Percentiles rank a stretch among this genome's conserved stretches.
Evolutionary conservation across 2,888 invertebrate genomes (phyloP).

Genomic region (Melieria picta): DNA sequence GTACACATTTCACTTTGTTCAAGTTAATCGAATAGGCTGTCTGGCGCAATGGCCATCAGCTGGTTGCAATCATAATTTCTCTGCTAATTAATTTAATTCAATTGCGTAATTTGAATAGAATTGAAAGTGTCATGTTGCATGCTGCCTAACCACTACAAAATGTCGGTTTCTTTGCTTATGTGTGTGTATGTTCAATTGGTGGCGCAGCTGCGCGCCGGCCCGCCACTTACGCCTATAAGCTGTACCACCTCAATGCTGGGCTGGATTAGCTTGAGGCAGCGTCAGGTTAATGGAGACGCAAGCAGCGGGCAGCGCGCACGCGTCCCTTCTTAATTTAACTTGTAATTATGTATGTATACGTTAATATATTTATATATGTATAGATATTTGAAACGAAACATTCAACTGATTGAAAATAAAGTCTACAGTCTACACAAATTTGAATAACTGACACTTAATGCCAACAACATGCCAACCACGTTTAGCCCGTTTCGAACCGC

Average conservation of each 20-base stretch:
- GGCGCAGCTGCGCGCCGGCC: background rate
- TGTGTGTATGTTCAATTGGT: constrained; percentile 1
- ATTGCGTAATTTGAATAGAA: background rate
- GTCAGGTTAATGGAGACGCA: constrained; percentile 16
- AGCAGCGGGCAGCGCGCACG: background rate
- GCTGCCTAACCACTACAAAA: constrained; percentile 19
- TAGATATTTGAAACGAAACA: background rate
- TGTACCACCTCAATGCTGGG: constrained; percentile 45
- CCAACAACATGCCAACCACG: constrained; percentile 52
- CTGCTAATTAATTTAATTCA: constrained; percentile 5
- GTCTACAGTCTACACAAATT: background rate
- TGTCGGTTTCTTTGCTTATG: background rate
- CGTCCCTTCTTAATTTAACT: constrained; percentile 8
- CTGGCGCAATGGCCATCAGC: too few relatives aligned
- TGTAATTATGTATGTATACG: background rate
- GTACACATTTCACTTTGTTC: background rate
- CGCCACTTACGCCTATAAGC: constrained; percentile 30
- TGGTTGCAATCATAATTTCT: background rate
- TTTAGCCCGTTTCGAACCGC: constrained; percentile 60
- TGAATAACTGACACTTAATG: background rate
- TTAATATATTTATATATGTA: constrained; percentile 13
- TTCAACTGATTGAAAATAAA: background rate
- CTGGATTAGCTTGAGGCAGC: constrained; percentile 45
- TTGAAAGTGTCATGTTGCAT: constrained; percentile 20
- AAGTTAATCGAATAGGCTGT: too few relatives aligned